Evolutionary conservation across 2,797 vertebrate genomes (phyloP).

Genomic region (Micrastur ruficollis): DNA sequence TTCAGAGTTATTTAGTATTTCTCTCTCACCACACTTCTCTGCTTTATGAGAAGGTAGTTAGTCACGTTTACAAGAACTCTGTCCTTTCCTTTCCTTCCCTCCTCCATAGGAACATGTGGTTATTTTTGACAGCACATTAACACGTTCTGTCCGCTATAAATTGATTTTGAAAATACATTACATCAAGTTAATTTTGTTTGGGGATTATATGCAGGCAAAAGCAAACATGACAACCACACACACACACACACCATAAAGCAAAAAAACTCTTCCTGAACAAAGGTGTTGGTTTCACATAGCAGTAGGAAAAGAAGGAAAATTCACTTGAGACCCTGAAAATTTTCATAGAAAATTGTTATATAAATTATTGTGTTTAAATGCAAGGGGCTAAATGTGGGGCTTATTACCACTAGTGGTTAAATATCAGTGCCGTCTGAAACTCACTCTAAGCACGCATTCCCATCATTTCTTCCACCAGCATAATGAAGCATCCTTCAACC

Average conservation of each 20-base stretch:
- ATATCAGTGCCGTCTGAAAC: neutral
- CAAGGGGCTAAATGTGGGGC: neutral
- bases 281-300: neutral
- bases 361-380: neutral
- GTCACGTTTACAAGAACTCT: neutral
- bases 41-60: neutral
- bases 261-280: neutral
- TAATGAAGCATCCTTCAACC: fast-evolving
- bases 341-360: neutral
- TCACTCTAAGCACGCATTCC: neutral
- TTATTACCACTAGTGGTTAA: neutral
- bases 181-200: neutral
- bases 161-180: neutral
- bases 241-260: neutral
- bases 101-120: neutral
- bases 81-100: neutral
- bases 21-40: neutral
- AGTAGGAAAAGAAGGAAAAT: neutral
- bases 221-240: neutral
- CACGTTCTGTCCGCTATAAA: neutral
- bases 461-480: neutral
- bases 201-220: neutral
- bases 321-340: neutral
- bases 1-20: neutral
- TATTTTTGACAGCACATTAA: neutral